Percentiles rank a stretch among this genome's conserved stretches.
Evolutionary conservation across 2,888 invertebrate genomes (phyloP).

Genomic region (Orchesellides sinensis): DNA sequence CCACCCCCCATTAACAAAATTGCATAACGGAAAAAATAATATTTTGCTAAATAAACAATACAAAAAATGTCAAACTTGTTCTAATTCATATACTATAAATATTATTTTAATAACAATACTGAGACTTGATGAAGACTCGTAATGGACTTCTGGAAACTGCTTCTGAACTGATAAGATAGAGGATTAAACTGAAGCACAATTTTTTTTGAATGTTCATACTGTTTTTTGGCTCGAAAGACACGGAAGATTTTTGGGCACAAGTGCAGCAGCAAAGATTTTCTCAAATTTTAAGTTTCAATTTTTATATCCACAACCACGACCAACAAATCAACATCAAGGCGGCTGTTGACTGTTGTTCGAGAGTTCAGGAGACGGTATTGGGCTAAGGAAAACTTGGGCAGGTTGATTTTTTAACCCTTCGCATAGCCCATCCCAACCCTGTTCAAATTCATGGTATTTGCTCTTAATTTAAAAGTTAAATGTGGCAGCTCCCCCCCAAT

Average conservation of each 20-base stretch:
- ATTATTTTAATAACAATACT: background rate
- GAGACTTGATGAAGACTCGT: background rate
- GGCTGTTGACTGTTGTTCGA: slow-evolving; percentile 5
- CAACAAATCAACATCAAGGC: slow-evolving; percentile 7
- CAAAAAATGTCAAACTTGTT: background rate
- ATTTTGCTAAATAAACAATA: too few species aligned
- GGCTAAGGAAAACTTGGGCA: slow-evolving; percentile 11
- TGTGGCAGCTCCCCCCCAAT: background rate
- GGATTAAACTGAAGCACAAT: background rate
- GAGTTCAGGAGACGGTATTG: background rate
- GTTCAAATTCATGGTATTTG: slow-evolving; percentile 8
- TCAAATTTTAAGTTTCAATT: background rate
- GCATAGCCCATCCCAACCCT: slow-evolving; percentile 9
- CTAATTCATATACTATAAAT: background rate
- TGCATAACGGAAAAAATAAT: too few species aligned
- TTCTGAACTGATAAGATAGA: slow-evolving; percentile 3
- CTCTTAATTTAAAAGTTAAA: background rate
- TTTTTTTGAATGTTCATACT: background rate
- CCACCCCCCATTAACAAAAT: background rate
- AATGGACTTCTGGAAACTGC: background rate
- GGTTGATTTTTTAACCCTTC: background rate
- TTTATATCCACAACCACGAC: background rate
- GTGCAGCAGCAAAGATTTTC: slow-evolving; percentile 9
- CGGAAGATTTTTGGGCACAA: background rate
- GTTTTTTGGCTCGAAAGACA: background rate